phyloP scores from a whole-genome alignment of 2,113 vertebrate species.

The Eulemur macaco region DNA sequence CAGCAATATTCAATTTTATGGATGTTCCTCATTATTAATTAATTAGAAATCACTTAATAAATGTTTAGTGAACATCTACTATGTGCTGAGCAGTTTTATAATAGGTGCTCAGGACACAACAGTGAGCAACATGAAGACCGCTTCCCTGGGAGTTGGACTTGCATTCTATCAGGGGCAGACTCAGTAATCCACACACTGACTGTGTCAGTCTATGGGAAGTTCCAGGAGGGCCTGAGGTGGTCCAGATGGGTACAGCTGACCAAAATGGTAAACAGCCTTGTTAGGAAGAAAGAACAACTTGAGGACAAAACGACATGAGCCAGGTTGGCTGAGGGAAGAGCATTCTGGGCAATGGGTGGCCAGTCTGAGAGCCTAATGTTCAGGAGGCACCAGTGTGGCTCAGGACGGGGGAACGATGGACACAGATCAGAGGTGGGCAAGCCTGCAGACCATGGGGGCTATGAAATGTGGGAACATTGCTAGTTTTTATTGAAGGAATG shows the following conservation, averaged over 20 bases:
- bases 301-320: neutral
- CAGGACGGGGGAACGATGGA: neutral
- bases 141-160: too few species aligned
- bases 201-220: neutral
- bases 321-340: neutral
- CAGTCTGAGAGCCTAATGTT: neutral
- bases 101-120: too few species aligned
- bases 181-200: too few species aligned
- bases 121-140: neutral
- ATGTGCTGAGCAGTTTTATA: neutral
- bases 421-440: neutral
- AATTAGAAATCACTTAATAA: neutral
- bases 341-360: neutral
- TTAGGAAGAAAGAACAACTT: neutral
- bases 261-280: neutral
- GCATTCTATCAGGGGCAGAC: neutral
- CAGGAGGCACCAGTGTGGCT: rapidly evolving
- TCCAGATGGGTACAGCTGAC: neutral
- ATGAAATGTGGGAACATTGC: too few species aligned
- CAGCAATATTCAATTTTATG: neutral
- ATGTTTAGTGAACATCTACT: neutral
- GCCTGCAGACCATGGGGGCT: neutral
- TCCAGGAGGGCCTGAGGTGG: neutral
- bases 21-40: neutral
- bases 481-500: neutral